These are phyloP conservation scores for Falco punctatus DNA, from an alignment of 2,113 vertebrate species.

Conservation along the genomic window DNA sequence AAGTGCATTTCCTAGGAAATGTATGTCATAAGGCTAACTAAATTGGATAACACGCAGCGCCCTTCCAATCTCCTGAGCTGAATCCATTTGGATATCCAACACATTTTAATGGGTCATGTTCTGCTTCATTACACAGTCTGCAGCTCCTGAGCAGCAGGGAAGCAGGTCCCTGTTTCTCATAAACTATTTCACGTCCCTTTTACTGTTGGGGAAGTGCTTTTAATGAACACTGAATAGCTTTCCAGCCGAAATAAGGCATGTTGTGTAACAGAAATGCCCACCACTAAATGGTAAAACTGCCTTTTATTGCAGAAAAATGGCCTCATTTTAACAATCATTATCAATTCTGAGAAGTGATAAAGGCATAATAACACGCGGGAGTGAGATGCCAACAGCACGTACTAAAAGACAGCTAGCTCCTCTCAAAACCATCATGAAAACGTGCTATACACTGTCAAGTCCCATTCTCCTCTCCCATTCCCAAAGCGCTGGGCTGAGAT, in stretches of 20 bases:
- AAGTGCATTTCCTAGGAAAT: conserved; percentile 60
- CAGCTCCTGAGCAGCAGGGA: not conserved
- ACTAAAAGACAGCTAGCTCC: not conserved
- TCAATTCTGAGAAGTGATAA: not conserved
- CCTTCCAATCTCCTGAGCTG: not conserved
- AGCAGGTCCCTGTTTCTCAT: not conserved
- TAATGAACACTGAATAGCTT: not conserved
- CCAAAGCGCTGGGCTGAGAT: not conserved
- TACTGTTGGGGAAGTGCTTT: not conserved
- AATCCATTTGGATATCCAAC: not conserved
- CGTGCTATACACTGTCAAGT: not conserved
- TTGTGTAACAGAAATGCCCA: not conserved
- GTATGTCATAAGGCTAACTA: not conserved
- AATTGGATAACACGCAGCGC: not conserved
- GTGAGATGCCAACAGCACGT: not conserved
- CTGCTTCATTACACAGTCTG: not conserved
- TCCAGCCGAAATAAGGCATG: not conserved
- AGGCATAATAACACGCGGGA: not conserved
- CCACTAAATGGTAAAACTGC: not conserved
- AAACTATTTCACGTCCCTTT: not conserved
- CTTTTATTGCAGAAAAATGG: not conserved
- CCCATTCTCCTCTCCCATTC: not conserved
- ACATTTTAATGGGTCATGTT: not conserved
- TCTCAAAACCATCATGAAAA: not conserved
- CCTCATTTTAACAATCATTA: not conserved